Conservation (phyloP, 2,888 invertebrate species). For the Drosophila fulvimacula region DNA sequence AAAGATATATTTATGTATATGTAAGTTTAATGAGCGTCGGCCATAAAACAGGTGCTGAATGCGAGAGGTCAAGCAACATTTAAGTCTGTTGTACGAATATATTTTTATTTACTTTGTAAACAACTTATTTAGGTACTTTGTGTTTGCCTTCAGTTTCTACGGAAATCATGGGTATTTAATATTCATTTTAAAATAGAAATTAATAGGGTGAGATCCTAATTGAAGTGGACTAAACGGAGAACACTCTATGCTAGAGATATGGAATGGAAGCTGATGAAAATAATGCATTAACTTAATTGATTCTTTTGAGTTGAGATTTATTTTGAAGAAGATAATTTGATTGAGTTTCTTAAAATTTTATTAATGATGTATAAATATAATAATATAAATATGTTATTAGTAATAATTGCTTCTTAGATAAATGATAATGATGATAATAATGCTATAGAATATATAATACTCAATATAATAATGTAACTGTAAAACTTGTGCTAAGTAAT, state of each 20-base stretch:
- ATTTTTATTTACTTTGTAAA: constrained; percentile 5
- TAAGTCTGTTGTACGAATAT: neutral
- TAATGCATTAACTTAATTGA: neutral
- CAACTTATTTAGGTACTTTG: neutral
- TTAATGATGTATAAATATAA: no score
- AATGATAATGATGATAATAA: no score
- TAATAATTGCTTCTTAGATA: no score
- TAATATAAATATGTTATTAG: no score
- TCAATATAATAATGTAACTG: no score
- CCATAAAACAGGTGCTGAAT: constrained; percentile 6
- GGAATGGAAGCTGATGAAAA: neutral
- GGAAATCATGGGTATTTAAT: neutral
- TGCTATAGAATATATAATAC: no score
- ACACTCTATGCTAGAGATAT: neutral
- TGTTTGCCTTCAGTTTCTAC: neutral
- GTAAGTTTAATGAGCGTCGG: neutral
- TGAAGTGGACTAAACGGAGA: neutral
- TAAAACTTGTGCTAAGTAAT: no score
- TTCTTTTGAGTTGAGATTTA: neutral
- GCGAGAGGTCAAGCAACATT: neutral
- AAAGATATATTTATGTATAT: neutral
- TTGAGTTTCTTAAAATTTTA: no score
- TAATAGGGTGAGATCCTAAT: no score
- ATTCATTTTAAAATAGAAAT: neutral
- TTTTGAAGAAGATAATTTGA: no score